These are phyloP conservation scores for Naja naja DNA, from an alignment of 2,113 vertebrate genomes.

Conservation along the genomic window DNA sequence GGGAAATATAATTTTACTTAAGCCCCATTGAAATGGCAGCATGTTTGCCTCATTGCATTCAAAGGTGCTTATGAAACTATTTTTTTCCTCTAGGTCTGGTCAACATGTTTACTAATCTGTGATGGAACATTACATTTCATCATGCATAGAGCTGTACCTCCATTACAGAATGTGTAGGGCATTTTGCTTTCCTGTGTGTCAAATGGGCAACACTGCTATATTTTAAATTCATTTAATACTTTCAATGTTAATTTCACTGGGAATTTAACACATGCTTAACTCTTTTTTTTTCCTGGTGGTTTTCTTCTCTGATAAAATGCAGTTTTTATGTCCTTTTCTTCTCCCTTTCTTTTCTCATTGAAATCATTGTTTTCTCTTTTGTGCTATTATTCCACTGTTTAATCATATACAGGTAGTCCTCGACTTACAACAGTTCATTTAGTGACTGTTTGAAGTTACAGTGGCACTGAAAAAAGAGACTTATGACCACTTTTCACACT, in stretches of 20 bases:
- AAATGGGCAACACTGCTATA: constrained; percentile 5
- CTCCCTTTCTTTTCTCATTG: not conserved
- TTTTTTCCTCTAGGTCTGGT: not conserved
- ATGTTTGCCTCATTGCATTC: not conserved
- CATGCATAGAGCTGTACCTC: not conserved
- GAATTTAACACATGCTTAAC: constrained; percentile 54
- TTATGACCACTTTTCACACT: not conserved
- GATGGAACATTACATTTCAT: not conserved
- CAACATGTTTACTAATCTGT: constrained; percentile 8
- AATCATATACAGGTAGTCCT: not conserved
- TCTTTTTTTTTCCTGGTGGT: constrained; percentile 30
- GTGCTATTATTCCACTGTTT: not conserved
- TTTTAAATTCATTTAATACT: constrained; percentile 46
- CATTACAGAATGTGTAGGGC: not conserved
- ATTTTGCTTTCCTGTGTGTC: constrained; percentile 14
- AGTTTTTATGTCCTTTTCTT: not conserved
- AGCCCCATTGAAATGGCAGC: not conserved
- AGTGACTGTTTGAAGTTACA: not conserved
- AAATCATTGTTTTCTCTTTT: not conserved
- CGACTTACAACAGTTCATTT: not conserved
- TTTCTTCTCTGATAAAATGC: constrained; percentile 2
- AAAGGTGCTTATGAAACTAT: not conserved
- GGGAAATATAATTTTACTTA: not conserved
- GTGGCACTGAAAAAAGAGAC: not conserved
- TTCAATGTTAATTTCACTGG: constrained; percentile 31